Evolutionary conservation across 2,113 vertebrate genomes (phyloP), one percentile per base, ranked within the genome.

Genomic region (Thunnus thynnus): DNA sequence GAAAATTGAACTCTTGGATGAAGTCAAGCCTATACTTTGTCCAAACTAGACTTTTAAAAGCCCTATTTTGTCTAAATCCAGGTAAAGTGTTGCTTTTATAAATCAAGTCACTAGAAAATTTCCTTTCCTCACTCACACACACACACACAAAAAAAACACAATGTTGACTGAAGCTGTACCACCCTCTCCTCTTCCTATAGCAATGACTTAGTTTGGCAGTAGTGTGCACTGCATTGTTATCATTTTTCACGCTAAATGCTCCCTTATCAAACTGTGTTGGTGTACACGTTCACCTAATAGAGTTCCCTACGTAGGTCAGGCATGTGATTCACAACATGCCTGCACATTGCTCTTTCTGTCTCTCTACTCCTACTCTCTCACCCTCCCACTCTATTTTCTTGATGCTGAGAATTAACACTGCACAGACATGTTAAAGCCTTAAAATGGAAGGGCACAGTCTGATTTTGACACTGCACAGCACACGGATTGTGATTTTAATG

Each of bases 281-380:
- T 72, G 79, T 58, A 32, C 16, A 6, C 72, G 20, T 62, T 64
- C 58, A 50, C 72, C 69, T 80, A 81, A 85, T 81, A 64, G 83
- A 77, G 64, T 68, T 70, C 72, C 66, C 44, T 67, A 82, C 79
- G 74, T 82, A 84, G 79, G 88, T 85, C 83, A 84, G 27, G 50
- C 5, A 5, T 69, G 83, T 72, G 66, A 64, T 77, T 89, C 48
- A 86, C 64, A 83, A 83, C 83, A 76, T 82, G 69, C 60, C 60
- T 72, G 56, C 72, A 70, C 70, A 41, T 27, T 25, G 41, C 71
- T 61, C 67, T 80, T 57, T 73, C 81, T 2, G 8, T 86, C 79
- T 76, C 65, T 17, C 51, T n/a, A 30, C 65, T 78, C 79, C 61
- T 32, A 78, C 76, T 70, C 61, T 46, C 44, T 65, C 72, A 57